These are phyloP conservation scores for Amphipyra tragopoginis DNA, from an alignment of 2,888 invertebrate species.

Conservation along the genomic window DNA sequence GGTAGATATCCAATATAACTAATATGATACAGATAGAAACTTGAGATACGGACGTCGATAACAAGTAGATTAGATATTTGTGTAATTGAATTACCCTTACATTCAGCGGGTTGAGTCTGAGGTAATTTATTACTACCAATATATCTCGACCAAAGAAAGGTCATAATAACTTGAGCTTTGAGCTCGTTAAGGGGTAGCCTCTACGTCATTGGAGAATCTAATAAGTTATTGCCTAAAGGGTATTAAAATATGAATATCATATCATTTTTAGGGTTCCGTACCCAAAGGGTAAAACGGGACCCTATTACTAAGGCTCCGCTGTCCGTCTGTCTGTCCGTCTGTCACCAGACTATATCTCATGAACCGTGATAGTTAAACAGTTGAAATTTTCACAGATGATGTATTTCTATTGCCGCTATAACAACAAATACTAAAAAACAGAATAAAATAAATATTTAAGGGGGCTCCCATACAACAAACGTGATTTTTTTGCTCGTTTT, in stretches of 20 bases:
- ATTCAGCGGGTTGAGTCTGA: conserved; percentile 31
- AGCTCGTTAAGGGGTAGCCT: conserved; percentile 40
- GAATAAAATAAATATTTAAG: no score
- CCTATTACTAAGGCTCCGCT: no score
- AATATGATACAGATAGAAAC: conserved; percentile 22
- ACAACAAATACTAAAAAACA: no score
- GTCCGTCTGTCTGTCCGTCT: no score
- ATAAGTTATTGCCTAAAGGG: conserved; percentile 20
- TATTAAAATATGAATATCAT: conserved; percentile 26
- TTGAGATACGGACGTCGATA: conserved; percentile 23
- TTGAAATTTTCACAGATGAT: no score
- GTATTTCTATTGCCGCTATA: no score
- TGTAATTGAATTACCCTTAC: conserved; percentile 46
- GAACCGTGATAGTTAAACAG: no score
- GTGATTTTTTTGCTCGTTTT: no score
- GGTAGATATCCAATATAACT: background rate
- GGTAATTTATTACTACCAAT: conserved; percentile 50
- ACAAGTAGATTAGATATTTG: conserved; percentile 40
- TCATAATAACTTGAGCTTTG: conserved; percentile 45
- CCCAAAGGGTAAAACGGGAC: no score
- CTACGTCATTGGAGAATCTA: conserved; percentile 23
- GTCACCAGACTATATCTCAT: no score
- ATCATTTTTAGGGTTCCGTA: no score
- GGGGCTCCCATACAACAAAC: no score
- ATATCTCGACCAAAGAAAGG: conserved; percentile 36